Evolutionary conservation across 2,888 invertebrate species (phyloP), one percentile per base, ranked within the genome.

Genomic region (Drosophila emarginata): DNA sequence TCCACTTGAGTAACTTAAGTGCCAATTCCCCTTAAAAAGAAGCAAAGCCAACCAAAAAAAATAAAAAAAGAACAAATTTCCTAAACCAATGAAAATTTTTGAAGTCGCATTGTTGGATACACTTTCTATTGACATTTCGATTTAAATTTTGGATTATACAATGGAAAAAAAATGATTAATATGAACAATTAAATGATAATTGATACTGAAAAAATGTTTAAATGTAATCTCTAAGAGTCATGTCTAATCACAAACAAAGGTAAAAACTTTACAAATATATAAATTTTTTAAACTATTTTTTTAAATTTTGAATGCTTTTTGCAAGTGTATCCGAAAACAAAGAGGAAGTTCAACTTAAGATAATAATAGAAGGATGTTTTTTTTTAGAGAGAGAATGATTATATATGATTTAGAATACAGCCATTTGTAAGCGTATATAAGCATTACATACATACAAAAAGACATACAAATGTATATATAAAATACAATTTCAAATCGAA

Each of bases 1-100:
- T 89, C 84, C 88, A 89, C 87, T 89, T 87, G 85, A 89, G 78
- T 88, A 86, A 88, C 84, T 89, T 85, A 86, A 89, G 85, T 88
- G 89, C 88, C 89, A 89, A 89, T 89, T 89, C 87, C 77, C 74
- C 61, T 74, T 39, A 45, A 39, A 57, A 73, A 54, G 60, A 39
- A 60, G 54, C 74, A 18, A 60, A 32, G 67, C 50, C 63, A 73
- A 61, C 72, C n/a, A n/a, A n/a, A n/a, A n/a, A n/a, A 66, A 62
- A 28, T 57, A 53, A 71, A 64, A 54, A 32, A 65, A 57, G 40
- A 62, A 50, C 54, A 57, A 67, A 52, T 54, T 62, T 67, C 39
- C 66, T 50, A 26, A 65, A 61, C 50, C 58, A 39, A 45, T 32
- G 7, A n/a, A 45, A 45, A 45, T 21, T 1, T 11, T 18, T 4